Evolutionary conservation across 2,797 vertebrate species (phyloP).

Genomic region (Premnoplex brunnescens): DNA sequence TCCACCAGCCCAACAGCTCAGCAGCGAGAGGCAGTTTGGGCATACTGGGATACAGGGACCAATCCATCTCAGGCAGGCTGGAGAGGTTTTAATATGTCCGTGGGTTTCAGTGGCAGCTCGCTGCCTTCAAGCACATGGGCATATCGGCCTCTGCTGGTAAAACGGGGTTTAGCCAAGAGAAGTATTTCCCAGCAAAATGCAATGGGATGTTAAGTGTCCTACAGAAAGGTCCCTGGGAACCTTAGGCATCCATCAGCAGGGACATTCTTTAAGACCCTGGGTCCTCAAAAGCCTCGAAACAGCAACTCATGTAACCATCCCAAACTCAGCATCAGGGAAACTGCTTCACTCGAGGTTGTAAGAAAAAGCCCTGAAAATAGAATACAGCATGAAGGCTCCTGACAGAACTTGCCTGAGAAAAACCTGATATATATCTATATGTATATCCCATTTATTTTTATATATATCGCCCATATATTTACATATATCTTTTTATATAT

Average conservation of each 20-base stretch:
- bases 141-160: conserved; percentile 73
- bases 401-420: rapidly evolving
- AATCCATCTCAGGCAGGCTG: background rate
- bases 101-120: background rate
- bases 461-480: too few species aligned
- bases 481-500: background rate
- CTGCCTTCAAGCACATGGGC: conserved; percentile 19
- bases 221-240: rapidly evolving
- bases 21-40: background rate
- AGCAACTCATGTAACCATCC: background rate
- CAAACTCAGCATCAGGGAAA: background rate
- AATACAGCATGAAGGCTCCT: background rate
- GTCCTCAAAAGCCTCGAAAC: background rate
- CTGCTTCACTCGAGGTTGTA: rapidly evolving
- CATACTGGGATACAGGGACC: rapidly evolving
- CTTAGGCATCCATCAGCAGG: background rate
- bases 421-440: background rate
- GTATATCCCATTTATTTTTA: rapidly evolving
- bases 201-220: rapidly evolving
- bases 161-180: background rate
- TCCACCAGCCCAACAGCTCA: background rate
- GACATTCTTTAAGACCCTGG: rapidly evolving
- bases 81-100: rapidly evolving
- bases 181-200: rapidly evolving
- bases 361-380: background rate